phyloP scores from a whole-genome alignment of 2,113 vertebrate species.

The Boleophthalmus pectinirostris region DNA sequence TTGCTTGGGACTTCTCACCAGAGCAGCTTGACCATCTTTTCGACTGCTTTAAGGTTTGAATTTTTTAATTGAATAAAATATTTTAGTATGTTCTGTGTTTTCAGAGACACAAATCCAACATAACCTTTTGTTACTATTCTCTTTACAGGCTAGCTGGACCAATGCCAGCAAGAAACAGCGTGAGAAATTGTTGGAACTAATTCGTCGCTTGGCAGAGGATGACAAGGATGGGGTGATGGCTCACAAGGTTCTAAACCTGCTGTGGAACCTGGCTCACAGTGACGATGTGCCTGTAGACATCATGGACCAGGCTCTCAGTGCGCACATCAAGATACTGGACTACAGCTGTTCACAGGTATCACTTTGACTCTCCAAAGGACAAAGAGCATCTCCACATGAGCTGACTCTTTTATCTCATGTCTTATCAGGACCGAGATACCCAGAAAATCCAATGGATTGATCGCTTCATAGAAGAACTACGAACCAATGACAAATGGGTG shows the following conservation, averaged over 20 bases:
- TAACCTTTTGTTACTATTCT: neutral
- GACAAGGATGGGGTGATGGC: constrained; percentile 99
- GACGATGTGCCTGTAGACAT: constrained; percentile 99
- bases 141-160: constrained; percentile 93
- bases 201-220: constrained; percentile 96
- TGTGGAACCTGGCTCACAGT: constrained; percentile 99
- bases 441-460: constrained; percentile 99
- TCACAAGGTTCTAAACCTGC: constrained; percentile 95
- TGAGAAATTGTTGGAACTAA: constrained; percentile 96
- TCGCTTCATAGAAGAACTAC: constrained; percentile 98
- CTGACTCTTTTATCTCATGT: constrained; percentile 12
- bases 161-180: constrained; percentile 99
- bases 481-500: constrained; percentile 99
- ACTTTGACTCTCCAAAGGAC: neutral
- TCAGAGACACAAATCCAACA: neutral
- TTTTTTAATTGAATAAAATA: neutral
- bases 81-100: neutral
- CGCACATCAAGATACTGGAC: constrained; percentile 99
- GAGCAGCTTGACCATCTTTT: constrained; percentile 99
- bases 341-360: constrained; percentile 98
- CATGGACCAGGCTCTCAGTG: constrained; percentile 98
- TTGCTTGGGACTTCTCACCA: constrained; percentile 99
- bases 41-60: constrained; percentile 96
- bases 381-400: neutral
- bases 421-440: constrained; percentile 91